Conservation (phyloP, 2,113 vertebrate species). For the Gavia stellata region DNA sequence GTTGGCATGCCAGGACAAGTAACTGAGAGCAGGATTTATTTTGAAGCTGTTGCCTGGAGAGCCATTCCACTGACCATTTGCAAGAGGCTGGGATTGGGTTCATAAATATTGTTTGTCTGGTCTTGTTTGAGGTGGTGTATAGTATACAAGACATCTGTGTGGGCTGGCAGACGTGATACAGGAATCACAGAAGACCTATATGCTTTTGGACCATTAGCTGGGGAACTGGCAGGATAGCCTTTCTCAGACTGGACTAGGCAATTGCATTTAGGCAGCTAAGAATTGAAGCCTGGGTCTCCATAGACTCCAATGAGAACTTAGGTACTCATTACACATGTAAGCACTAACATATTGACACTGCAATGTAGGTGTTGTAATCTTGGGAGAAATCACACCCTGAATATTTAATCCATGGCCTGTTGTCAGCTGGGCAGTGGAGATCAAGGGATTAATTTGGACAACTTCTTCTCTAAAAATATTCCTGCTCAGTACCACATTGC, state of each 20-base stretch:
- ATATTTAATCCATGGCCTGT: background rate
- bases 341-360: background rate
- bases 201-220: background rate
- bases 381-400: background rate
- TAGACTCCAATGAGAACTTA: background rate
- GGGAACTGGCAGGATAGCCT: background rate
- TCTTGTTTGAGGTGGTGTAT: background rate
- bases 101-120: background rate
- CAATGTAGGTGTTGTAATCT: background rate
- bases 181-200: background rate
- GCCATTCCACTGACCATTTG: background rate
- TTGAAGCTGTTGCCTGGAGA: background rate
- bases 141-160: background rate
- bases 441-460: background rate
- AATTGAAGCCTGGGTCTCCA: background rate
- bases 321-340: background rate
- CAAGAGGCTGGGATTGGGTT: background rate
- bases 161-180: background rate
- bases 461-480: background rate
- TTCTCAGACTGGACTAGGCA: background rate
- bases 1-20: background rate
- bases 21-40: background rate
- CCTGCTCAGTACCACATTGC: background rate
- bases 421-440: background rate
- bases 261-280: background rate